phyloP scores from a whole-genome alignment of 2,797 vertebrate genomes.

The Knipowitschia caucasica region DNA sequence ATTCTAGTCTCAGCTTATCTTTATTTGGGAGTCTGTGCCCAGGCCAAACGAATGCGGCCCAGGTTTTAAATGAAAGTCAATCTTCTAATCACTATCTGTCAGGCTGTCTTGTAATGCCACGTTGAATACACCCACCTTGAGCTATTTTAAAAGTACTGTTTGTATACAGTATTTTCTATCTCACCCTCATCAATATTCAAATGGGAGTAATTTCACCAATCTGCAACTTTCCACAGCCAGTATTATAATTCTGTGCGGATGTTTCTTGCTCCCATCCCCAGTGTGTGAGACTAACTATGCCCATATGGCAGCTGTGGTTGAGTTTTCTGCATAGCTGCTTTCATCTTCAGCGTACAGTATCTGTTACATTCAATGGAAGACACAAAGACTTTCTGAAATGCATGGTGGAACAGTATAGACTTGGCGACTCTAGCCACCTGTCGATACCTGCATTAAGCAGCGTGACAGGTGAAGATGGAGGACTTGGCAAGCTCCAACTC shows the following conservation, averaged over 20 bases:
- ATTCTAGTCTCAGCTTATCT: constrained; percentile 17
- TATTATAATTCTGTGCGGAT: background rate
- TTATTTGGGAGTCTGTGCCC: constrained; percentile 1
- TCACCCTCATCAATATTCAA: constrained; percentile 1
- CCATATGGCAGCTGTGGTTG: constrained; percentile 25
- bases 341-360: constrained; percentile 11
- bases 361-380: background rate
- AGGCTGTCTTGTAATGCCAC: constrained; percentile 18
- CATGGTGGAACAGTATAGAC: constrained; percentile 10
- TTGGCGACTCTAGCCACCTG: constrained; percentile 27
- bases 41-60: constrained; percentile 12
- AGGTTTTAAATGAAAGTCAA: constrained; percentile 14
- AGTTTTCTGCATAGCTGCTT: constrained; percentile 22
- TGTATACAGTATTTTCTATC: background rate
- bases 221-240: background rate
- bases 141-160: background rate
- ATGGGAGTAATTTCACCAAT: constrained; percentile 2
- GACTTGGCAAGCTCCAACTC: constrained; percentile 31
- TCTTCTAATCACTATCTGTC: constrained; percentile 28
- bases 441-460: constrained; percentile 45
- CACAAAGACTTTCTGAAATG: constrained; percentile 17
- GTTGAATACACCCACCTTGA: constrained; percentile 1
- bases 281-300: constrained; percentile 8
- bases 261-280: constrained; percentile 9
- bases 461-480: constrained; percentile 43